phyloP scores from a whole-genome alignment of 2,113 vertebrate genomes.

The Ramphastos sulfuratus region DNA sequence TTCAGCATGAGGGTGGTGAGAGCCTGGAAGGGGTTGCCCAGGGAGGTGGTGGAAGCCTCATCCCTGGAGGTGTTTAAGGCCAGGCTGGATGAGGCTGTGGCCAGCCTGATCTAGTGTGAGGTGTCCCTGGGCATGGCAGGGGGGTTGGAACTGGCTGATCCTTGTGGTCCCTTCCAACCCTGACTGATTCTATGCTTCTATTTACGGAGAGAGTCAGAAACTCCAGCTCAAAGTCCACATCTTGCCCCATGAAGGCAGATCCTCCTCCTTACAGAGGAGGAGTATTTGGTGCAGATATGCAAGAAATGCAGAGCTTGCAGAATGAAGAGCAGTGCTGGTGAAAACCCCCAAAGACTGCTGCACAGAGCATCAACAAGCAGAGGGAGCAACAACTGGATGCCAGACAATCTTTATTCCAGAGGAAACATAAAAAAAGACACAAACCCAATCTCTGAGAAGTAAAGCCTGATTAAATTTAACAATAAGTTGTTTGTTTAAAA shows the following conservation, averaged over 20 bases:
- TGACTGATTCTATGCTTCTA: too few species aligned
- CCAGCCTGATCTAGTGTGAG: too few species aligned
- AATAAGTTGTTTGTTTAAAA: background rate
- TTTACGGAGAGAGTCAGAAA: background rate
- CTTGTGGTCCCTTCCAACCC: background rate
- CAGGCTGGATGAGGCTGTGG: too few species aligned
- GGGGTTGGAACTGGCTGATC: too few species aligned
- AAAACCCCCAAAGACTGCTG: background rate
- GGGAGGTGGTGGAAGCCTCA: too few species aligned
- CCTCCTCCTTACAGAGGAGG: background rate
- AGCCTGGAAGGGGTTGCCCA: too few species aligned
- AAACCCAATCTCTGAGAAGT: background rate
- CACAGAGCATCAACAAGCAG: constrained; percentile 12
- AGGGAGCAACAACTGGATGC: background rate
- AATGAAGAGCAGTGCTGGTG: background rate
- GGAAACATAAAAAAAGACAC: background rate
- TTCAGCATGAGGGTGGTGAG: too few species aligned
- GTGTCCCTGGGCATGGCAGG: too few species aligned
- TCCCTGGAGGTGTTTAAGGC: too few species aligned
- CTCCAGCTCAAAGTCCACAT: background rate
- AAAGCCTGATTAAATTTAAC: constrained; percentile 21
- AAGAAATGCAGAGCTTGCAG: background rate
- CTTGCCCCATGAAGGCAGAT: background rate
- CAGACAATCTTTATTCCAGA: constrained; percentile 7
- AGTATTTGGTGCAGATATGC: background rate